These are phyloP conservation scores for Sander vitreus DNA, from an alignment of 2,113 vertebrate genomes.

Conservation along the genomic window DNA sequence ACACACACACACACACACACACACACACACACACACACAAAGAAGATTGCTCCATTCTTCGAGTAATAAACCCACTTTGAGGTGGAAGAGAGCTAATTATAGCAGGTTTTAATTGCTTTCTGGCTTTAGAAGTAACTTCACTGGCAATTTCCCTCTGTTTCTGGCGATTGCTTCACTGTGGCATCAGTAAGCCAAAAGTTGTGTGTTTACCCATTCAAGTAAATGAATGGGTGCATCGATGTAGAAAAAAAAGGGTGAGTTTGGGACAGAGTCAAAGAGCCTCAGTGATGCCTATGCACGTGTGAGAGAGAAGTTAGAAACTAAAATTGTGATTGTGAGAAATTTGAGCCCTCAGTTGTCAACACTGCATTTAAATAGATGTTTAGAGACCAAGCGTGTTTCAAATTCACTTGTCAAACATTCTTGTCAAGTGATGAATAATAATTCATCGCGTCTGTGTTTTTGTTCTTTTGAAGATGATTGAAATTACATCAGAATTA, in stretches of 20 bases:
- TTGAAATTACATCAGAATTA: too few relatives aligned
- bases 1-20: not conserved
- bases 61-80: conserved; percentile 39
- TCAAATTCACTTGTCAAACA: too few relatives aligned
- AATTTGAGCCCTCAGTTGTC: not conserved
- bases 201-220: conserved; percentile 7
- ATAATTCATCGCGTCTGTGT: too few relatives aligned
- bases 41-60: conserved; percentile 16
- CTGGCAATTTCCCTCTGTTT: conserved; percentile 38
- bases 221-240: not conserved
- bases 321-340: not conserved
- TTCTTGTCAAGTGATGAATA: too few relatives aligned
- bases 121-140: conserved; percentile 43
- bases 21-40: not conserved
- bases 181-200: conserved; percentile 13
- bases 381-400: too few relatives aligned
- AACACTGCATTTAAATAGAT: not conserved
- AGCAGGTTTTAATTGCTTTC: conserved; percentile 61
- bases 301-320: too few relatives aligned
- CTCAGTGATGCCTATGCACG: not conserved
- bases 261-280: not conserved
- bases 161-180: conserved; percentile 36
- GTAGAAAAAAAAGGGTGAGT: not conserved
- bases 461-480: too few relatives aligned
- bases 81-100: conserved; percentile 53